phyloP scores from a whole-genome alignment of 2,113 vertebrate genomes.

The Leptodactylus fuscus region DNA sequence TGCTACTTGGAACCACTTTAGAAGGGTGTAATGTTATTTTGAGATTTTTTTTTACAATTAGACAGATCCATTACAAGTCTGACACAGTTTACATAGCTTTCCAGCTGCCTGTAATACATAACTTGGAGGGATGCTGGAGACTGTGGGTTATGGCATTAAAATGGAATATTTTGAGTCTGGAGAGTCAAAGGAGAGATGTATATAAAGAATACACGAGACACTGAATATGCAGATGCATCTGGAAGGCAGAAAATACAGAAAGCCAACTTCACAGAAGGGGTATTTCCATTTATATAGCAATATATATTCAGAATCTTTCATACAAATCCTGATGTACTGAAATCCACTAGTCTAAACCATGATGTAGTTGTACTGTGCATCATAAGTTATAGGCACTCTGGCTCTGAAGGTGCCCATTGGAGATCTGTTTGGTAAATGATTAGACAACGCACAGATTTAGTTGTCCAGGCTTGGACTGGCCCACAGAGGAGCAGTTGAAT shows the following conservation, averaged over 20 bases:
- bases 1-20: conserved; percentile 49
- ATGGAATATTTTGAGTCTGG: conserved; percentile 8
- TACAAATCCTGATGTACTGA: too few relatives aligned
- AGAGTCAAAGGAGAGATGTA: background rate
- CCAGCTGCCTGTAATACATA: conserved; percentile 44
- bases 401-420: too few relatives aligned
- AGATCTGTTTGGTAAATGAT: too few relatives aligned
- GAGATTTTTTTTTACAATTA: conserved; percentile 48
- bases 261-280: background rate
- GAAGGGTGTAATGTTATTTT: conserved; percentile 38
- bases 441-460: too few relatives aligned
- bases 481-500: too few relatives aligned
- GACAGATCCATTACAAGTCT: conserved; percentile 43
- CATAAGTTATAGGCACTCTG: too few relatives aligned
- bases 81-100: conserved; percentile 45
- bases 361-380: too few relatives aligned
- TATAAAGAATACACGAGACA: background rate
- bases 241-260: background rate
- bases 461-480: too few relatives aligned
- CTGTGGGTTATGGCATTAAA: conserved; percentile 45
- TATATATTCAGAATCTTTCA: too few relatives aligned
- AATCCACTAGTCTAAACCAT: too few relatives aligned
- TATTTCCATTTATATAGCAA: background rate
- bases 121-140: conserved; percentile 29
- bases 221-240: background rate